Evolutionary conservation across 1,140 invertebrate species (phyloP).

Genomic region (Eueides isabella): DNA sequence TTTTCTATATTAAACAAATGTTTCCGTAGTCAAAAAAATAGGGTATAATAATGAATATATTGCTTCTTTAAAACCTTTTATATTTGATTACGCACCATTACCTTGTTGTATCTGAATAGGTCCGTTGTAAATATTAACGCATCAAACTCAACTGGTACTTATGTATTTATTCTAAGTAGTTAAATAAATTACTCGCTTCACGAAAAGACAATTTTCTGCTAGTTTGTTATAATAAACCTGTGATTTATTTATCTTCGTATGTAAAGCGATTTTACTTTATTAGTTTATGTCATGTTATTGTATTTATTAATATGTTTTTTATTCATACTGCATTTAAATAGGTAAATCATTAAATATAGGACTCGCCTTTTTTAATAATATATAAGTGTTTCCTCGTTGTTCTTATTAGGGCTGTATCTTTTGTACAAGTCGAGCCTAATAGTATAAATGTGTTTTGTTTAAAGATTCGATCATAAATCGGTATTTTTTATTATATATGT

Average conservation of each 20-base stretch:
- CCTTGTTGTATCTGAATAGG: background rate
- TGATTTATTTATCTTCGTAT: conserved; percentile 20
- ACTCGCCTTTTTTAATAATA: background rate
- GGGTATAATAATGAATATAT: too few relatives aligned
- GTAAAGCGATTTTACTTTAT: background rate
- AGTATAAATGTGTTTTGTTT: background rate
- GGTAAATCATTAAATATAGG: background rate
- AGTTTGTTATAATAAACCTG: conserved; percentile 21
- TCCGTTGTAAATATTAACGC: conserved; percentile 7
- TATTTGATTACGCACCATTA: background rate
- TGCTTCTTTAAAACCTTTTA: too few relatives aligned
- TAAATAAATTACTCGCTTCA: conserved; percentile 34
- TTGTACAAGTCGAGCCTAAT: too few relatives aligned
- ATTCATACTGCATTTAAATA: background rate
- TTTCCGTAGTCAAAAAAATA: background rate
- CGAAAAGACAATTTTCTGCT: conserved; percentile 32
- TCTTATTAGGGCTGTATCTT: too few relatives aligned
- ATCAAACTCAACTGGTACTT: conserved; percentile 18
- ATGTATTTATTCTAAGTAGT: conserved; percentile 27
- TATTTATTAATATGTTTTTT: background rate
- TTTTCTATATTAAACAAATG: background rate
- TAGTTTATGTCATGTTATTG: background rate
- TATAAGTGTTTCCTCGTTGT: too few relatives aligned
- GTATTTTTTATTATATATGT: too few relatives aligned
- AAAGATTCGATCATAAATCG: background rate